A percentile compares a stretch with the other conserved stretches of the same genome.
These are phyloP conservation scores for Arenicola marina DNA, from an alignment of 2,888 invertebrate species.

Conservation along the genomic window DNA sequence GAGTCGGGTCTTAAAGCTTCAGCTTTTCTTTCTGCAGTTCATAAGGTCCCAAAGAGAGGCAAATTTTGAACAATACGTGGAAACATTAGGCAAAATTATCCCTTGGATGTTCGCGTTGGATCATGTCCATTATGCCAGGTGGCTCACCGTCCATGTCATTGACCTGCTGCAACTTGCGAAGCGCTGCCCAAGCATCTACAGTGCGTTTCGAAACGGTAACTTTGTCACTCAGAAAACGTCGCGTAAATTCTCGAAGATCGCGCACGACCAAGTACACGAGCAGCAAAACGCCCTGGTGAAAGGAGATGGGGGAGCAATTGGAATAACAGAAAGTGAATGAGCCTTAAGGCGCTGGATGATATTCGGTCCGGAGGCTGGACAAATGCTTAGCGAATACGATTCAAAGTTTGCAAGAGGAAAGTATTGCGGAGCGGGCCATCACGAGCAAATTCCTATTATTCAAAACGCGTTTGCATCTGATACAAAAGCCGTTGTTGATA, in stretches of 20 bases:
- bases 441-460: too few relatives aligned
- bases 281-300: slow-evolving; percentile 38
- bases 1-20: slow-evolving; percentile 15
- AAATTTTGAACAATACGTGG: slow-evolving; percentile 22
- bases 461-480: too few relatives aligned
- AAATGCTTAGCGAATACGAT: neutral
- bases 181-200: slow-evolving; percentile 26
- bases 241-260: slow-evolving; percentile 8
- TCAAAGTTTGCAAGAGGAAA: neutral
- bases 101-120: slow-evolving; percentile 35
- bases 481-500: too few relatives aligned
- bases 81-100: slow-evolving; percentile 20
- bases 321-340: slow-evolving; percentile 33
- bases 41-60: slow-evolving; percentile 21
- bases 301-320: slow-evolving; percentile 35
- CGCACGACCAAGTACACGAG: slow-evolving; percentile 19
- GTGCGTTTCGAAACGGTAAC: slow-evolving; percentile 32
- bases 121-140: slow-evolving; percentile 35
- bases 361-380: neutral
- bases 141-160: slow-evolving; percentile 35
- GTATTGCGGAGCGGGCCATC: neutral
- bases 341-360: slow-evolving; percentile 38
- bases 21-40: slow-evolving; percentile 9
- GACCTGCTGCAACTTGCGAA: slow-evolving; percentile 32
- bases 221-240: slow-evolving; percentile 34